Base-by-base conservation (phyloP, 2,797 vertebrate genomes). In the Epinephelus malabaricus region DNA sequence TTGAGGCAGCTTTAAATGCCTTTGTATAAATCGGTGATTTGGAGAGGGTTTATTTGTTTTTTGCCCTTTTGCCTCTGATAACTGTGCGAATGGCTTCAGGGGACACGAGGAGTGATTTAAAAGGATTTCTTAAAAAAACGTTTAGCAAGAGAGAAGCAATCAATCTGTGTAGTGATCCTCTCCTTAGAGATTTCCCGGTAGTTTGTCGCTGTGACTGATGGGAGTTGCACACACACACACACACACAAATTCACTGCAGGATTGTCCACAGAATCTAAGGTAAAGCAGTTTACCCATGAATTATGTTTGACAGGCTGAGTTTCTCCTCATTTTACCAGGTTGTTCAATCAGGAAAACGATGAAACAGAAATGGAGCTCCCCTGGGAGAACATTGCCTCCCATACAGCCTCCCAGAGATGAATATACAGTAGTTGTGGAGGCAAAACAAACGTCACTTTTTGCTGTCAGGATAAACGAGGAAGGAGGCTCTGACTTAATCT, bases 201-300 rank as follows among this genome's bases (percentile, higher is more conserved):
- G 62, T 76, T 65, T 68, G 60, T 69, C 3, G 11, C 23, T 15
- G n/a, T 71, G 72, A 73, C 47, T 84, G 75, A 86, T 81, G 62
- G 43, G 40, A 30, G 34, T 23, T 11, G 25, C 7, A 5, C 46
- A 3, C 56, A 40, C 13, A 38, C 11, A 6, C 5, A 7, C 3
- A 19, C 6, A 49, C 38, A 51, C 76, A 46, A 47, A 68, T 43
- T 43, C 40, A 43, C 49, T 9, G 1, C 30, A 63, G 5, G 2
- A 21, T 45, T 59, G 3, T 51, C 17, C 49, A 54, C 72, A 66
- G 8, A 50, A 27, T 53, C 13, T n/a, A 23, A 25, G 38, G 65
- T 25, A 55, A n/a, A 62, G 27, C 18, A 45, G 60, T 81, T 79
- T 79, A 58, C 55, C 27, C 76, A 64, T 81, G 58, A 82, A 70